These are phyloP conservation scores for Diadema setosum DNA, from an alignment of 35 echinoderm and acorn worm species.

Conservation along the genomic window DNA sequence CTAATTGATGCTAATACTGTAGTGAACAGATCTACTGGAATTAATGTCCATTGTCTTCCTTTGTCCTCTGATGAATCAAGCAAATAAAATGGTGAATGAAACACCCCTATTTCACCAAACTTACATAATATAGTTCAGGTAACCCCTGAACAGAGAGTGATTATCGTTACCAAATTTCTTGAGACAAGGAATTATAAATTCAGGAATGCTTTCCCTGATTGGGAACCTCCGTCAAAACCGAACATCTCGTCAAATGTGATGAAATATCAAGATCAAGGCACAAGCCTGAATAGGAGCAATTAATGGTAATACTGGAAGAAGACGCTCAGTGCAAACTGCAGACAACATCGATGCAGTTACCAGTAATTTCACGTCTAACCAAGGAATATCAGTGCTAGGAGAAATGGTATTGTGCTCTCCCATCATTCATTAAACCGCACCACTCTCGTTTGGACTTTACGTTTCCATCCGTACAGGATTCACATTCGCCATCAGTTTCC, in stretches of 20 bases:
- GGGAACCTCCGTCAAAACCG: no score
- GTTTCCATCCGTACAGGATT: not conserved
- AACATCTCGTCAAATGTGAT: not conserved
- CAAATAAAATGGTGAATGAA: not conserved
- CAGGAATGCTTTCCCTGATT: not conserved
- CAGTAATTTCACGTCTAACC: not conserved
- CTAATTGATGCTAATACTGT: not conserved
- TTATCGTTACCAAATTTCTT: not conserved
- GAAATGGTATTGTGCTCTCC: not conserved
- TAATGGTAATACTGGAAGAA: no score
- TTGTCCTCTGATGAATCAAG: not conserved
- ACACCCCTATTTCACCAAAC: not conserved
- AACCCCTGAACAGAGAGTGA: not conserved
- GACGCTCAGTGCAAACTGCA: not conserved
- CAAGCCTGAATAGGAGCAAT: not conserved
- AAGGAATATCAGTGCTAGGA: not conserved
- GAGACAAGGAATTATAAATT: not conserved
- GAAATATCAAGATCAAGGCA: not conserved
- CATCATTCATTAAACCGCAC: not conserved
- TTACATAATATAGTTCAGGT: not conserved
- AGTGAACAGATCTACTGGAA: not conserved
- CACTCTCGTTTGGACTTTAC: not conserved
- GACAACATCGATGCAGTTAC: not conserved
- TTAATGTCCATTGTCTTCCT: not conserved
- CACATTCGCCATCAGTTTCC: not conserved